These are phyloP conservation scores for Danio kyathit DNA, from an alignment of 2,797 vertebrate species.

Conservation along the genomic window DNA sequence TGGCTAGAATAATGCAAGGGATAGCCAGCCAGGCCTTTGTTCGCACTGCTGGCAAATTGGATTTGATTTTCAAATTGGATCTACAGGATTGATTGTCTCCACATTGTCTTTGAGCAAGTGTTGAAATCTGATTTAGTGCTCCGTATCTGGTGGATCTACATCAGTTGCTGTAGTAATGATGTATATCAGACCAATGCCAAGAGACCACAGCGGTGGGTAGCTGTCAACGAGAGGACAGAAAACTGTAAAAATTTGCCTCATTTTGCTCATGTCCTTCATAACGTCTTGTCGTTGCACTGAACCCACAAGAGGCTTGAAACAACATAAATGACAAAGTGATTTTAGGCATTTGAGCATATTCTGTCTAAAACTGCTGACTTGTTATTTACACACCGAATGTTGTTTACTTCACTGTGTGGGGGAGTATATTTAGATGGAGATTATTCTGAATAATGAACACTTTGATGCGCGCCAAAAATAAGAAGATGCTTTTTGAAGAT, in stretches of 20 bases:
- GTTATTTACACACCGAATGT: neutral
- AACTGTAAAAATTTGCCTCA: neutral
- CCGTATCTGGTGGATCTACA: neutral
- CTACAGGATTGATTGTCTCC: neutral
- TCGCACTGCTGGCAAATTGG: constrained; percentile 10
- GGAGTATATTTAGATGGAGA: too few relatives aligned
- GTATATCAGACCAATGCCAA: neutral
- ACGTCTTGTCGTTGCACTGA: neutral
- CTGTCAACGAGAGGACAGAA: neutral
- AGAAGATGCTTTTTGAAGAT: neutral
- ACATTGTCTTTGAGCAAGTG: constrained; percentile 7
- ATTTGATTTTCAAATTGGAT: constrained; percentile 22
- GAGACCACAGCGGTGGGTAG: neutral
- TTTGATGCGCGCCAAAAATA: neutral
- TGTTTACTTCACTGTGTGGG: neutral
- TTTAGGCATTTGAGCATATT: neutral
- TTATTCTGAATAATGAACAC: neutral
- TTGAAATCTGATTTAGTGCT: constrained; percentile 10
- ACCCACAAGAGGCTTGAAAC: neutral
- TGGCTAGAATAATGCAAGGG: neutral
- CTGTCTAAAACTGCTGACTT: neutral
- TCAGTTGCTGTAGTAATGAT: constrained; percentile 14
- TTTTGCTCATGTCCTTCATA: neutral
- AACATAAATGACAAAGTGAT: neutral
- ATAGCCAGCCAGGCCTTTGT: neutral